Evolutionary conservation across 2,113 vertebrate species (phyloP).

Genomic region (Uria aalge): DNA sequence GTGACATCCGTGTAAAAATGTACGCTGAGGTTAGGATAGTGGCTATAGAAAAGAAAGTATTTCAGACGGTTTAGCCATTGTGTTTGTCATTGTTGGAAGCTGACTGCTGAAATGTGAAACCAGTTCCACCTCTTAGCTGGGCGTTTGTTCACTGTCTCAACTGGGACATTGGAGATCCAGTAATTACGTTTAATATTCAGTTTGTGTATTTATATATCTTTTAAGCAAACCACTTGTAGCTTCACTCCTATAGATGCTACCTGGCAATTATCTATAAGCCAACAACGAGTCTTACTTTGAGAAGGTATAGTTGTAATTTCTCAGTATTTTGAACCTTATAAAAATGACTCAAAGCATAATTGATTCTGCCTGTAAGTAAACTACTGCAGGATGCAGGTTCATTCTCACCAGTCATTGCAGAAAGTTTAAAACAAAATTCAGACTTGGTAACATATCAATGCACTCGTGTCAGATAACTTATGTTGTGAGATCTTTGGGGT

Average conservation of each 20-base stretch:
- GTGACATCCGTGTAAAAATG: not conserved
- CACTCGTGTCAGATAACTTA: not conserved
- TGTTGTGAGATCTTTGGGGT: not conserved
- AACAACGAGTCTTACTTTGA: not conserved
- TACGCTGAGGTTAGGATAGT: not conserved
- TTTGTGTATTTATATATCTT: not conserved
- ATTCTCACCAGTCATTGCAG: not conserved
- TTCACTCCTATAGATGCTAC: not conserved
- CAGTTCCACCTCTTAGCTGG: not conserved
- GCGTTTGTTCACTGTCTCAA: not conserved
- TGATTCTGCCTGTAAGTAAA: conserved; percentile 1
- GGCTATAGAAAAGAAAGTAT: not conserved
- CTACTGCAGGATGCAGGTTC: not conserved
- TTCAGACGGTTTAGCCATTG: not conserved
- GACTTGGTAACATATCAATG: not conserved
- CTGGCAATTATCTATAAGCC: not conserved
- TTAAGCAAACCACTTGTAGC: not conserved
- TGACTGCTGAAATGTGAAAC: not conserved
- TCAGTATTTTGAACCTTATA: not conserved
- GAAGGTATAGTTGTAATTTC: not conserved
- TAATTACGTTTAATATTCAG: not conserved
- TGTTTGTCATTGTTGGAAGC: not conserved
- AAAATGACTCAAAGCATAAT: not conserved
- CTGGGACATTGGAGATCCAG: not conserved
- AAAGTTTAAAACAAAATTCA: not conserved